Percentiles rank a stretch among this genome's conserved stretches.
Evolutionary conservation across 2,888 invertebrate genomes (phyloP).

Genomic region (Endomychus coccineus): DNA sequence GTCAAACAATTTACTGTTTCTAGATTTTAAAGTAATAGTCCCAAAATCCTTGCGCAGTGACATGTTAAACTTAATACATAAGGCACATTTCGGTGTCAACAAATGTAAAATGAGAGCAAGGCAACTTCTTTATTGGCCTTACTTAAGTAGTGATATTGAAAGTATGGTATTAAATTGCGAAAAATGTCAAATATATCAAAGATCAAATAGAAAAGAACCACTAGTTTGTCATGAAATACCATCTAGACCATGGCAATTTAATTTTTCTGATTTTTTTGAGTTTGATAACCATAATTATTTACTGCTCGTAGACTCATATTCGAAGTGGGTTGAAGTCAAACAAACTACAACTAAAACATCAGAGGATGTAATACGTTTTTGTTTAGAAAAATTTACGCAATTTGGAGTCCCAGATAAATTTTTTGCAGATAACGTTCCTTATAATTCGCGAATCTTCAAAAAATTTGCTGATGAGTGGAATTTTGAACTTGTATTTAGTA

Average conservation of each 20-base stretch:
- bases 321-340: constrained; percentile 1
- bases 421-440: constrained; percentile 5
- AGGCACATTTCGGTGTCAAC: constrained; percentile 25
- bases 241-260: constrained; percentile 25
- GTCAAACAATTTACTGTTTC: constrained; percentile 22
- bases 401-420: constrained; percentile 6
- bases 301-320: constrained; percentile 1
- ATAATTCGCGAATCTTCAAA: constrained; percentile 2
- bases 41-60: constrained; percentile 17
- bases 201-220: constrained; percentile 18
- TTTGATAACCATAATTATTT: constrained; percentile 18
- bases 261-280: constrained; percentile 30
- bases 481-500: constrained; percentile 4
- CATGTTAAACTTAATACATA: constrained; percentile 23
- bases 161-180: constrained; percentile 16
- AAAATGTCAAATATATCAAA: constrained; percentile 19
- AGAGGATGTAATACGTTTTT: constrained; percentile 2
- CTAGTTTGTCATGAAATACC: constrained; percentile 26
- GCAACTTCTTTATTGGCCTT: constrained; percentile 25
- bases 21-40: constrained; percentile 22
- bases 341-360: not conserved
- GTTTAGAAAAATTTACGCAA: constrained; percentile 7
- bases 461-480: constrained; percentile 2
- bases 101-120: constrained; percentile 26
- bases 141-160: constrained; percentile 22